Conservation (phyloP, 2,888 invertebrate genomes). For the Thymelicus lineola region DNA sequence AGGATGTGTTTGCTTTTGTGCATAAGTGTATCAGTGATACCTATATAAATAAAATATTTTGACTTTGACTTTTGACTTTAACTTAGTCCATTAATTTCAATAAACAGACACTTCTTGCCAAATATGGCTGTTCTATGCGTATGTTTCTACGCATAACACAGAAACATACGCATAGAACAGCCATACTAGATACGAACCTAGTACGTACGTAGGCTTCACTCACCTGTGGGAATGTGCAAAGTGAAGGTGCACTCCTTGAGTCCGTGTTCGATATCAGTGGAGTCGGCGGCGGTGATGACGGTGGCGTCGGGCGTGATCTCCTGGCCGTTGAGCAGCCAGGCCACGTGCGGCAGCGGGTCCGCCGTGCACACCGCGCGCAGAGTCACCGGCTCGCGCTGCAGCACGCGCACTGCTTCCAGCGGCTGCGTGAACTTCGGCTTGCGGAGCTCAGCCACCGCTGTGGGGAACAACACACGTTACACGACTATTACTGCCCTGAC, state of each 20-base stretch:
- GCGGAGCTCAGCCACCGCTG: slow-evolving; percentile 91
- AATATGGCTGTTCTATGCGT: too few relatives aligned
- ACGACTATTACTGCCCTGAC: neutral
- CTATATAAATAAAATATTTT: too few relatives aligned
- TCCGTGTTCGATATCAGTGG: slow-evolving; percentile 89
- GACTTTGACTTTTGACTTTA: too few relatives aligned
- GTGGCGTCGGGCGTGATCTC: slow-evolving; percentile 88
- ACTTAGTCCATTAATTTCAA: too few relatives aligned
- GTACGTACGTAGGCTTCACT: neutral
- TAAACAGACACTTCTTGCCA: too few relatives aligned
- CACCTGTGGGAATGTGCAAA: slow-evolving; percentile 90
- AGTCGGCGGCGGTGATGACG: slow-evolving; percentile 86
- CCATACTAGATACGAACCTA: too few relatives aligned
- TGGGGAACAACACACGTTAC: slow-evolving; percentile 25
- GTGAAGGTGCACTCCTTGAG: slow-evolving; percentile 93
- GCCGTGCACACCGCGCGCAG: slow-evolving; percentile 92
- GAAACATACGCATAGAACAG: too few relatives aligned
- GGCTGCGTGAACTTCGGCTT: slow-evolving; percentile 90
- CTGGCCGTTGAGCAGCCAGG: slow-evolving; percentile 92
- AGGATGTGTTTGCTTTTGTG: too few relatives aligned
- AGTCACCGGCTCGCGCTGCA: slow-evolving; percentile 88
- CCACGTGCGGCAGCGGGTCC: slow-evolving; percentile 94
- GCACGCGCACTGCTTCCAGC: slow-evolving; percentile 88
- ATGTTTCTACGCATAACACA: too few relatives aligned
- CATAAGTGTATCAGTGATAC: too few relatives aligned